A percentile compares a stretch with the other conserved stretches of the same genome.
Evolutionary conservation across 2,797 vertebrate genomes (phyloP).

Genomic region (Cheirogaleus major): DNA sequence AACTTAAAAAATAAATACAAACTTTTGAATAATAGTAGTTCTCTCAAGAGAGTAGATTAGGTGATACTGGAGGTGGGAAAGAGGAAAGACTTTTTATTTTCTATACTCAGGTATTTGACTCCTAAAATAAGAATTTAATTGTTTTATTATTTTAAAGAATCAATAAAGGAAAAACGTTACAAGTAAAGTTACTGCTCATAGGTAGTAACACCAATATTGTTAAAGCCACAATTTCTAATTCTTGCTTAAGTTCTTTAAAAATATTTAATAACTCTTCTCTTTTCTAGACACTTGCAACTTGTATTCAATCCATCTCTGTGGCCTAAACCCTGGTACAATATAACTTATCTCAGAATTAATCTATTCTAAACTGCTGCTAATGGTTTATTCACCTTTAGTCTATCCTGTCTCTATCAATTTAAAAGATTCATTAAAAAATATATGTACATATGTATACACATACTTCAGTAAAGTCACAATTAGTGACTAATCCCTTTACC

Average conservation of each 20-base stretch:
- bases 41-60: neutral
- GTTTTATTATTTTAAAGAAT: constrained; percentile 9
- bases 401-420: neutral
- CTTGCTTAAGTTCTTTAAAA: neutral
- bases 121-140: constrained; percentile 19
- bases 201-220: neutral
- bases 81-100: constrained; percentile 19
- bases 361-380: neutral
- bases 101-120: neutral
- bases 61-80: neutral
- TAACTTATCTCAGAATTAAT: neutral
- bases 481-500: neutral
- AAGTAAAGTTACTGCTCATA: constrained; percentile 16
- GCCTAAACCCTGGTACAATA: neutral
- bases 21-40: neutral
- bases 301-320: neutral
- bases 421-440: neutral
- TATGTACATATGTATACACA: neutral
- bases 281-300: neutral
- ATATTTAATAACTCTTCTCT: neutral
- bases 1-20: neutral
- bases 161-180: constrained; percentile 12
- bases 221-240: neutral
- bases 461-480: neutral
- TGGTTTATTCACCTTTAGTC: neutral